These are phyloP conservation scores for Epinephelus coioides DNA, from an alignment of 2,797 vertebrate genomes.

Conservation along the genomic window DNA sequence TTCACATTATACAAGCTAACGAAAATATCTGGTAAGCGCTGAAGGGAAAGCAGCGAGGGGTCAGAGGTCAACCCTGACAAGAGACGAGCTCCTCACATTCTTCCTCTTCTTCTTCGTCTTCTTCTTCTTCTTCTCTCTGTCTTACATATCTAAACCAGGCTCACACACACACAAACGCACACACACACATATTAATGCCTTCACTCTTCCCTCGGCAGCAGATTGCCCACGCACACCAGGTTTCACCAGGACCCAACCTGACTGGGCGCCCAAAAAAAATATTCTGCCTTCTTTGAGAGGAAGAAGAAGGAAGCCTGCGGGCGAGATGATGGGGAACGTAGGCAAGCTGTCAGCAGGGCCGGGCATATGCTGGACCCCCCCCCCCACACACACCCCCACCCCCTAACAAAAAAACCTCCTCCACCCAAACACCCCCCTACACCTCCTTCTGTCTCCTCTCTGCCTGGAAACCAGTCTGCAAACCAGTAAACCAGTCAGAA, in stretches of 20 bases:
- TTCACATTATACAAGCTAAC: conserved; percentile 66
- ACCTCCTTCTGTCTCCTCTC: no score
- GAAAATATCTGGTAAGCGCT: conserved; percentile 74
- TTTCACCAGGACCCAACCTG: conserved; percentile 76
- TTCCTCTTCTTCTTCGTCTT: conserved; percentile 45
- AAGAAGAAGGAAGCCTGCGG: conserved; percentile 77
- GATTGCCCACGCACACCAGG: conserved; percentile 74
- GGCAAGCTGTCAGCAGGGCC: conserved; percentile 81
- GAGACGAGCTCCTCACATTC: conserved; percentile 66
- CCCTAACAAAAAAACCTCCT: background rate
- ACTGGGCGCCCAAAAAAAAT: conserved; percentile 68
- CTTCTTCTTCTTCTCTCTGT: conserved; percentile 33
- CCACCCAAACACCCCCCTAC: background rate
- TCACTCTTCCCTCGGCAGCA: conserved; percentile 59
- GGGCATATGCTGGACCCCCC: conserved; percentile 79
- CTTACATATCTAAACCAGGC: conserved; percentile 54
- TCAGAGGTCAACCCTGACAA: conserved; percentile 62
- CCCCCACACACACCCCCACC: background rate
- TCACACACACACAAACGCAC: conserved; percentile 31
- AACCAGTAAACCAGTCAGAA: no score
- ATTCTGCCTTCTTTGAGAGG: conserved; percentile 71
- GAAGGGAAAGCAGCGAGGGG: conserved; percentile 67
- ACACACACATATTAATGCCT: conserved; percentile 42
- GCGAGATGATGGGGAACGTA: conserved; percentile 71
- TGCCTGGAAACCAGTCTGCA: no score